phyloP scores from a whole-genome alignment of 2,113 vertebrate genomes.

The Thamnaconus septentrionalis region DNA sequence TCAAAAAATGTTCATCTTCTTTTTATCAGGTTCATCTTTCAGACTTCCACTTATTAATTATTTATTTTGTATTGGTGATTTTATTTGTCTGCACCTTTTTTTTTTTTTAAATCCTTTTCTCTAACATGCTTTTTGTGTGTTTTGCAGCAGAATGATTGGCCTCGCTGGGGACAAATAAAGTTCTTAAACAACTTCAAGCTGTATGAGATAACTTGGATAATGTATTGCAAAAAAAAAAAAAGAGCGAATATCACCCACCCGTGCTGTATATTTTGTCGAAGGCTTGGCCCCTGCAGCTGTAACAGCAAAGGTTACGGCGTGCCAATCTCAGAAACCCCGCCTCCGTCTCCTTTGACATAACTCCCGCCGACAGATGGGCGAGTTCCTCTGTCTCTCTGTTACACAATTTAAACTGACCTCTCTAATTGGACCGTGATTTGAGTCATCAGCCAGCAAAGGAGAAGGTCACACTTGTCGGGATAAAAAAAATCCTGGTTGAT shows the following conservation, averaged over 20 bases:
- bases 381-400: conserved; percentile 45
- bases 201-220: too few species aligned
- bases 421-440: conserved; percentile 68
- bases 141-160: too few species aligned
- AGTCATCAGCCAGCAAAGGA: conserved; percentile 40
- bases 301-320: conserved; percentile 15
- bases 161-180: too few species aligned
- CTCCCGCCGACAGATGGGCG: conserved; percentile 54
- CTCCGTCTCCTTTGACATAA: conserved; percentile 49
- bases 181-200: too few species aligned
- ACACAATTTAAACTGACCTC: conserved; percentile 67
- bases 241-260: not conserved
- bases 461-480: conserved; percentile 51
- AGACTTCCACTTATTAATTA: too few species aligned
- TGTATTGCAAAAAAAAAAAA: too few species aligned
- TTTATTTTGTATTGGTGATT: too few species aligned
- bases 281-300: not conserved
- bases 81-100: too few species aligned
- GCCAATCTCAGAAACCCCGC: conserved; percentile 15
- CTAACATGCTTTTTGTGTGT: too few species aligned
- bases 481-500: conserved; percentile 31
- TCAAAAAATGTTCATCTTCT: not conserved
- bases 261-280: not conserved
- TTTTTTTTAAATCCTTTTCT: too few species aligned
- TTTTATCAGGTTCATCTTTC: too few species aligned